phyloP scores from a whole-genome alignment of 2,888 invertebrate genomes.

The Tineola bisselliella region DNA sequence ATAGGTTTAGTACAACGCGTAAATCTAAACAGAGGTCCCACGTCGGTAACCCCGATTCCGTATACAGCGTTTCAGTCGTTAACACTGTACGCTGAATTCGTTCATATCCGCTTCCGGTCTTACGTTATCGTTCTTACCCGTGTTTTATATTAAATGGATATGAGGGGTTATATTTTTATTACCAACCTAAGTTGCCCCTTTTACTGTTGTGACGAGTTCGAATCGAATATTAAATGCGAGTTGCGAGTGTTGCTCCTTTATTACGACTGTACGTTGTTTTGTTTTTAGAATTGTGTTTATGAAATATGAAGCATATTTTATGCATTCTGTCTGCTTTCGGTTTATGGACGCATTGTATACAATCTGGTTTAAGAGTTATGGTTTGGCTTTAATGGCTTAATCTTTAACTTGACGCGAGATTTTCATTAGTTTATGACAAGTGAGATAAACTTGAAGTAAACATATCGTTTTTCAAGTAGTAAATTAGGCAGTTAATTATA shows the following conservation, averaged over 20 bases:
- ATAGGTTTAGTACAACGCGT: too few relatives aligned
- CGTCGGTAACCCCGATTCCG: conserved; percentile 5
- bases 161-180: conserved; percentile 27
- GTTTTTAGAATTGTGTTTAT: conserved; percentile 1
- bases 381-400: not conserved
- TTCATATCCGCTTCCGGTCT: conserved; percentile 43
- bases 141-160: conserved; percentile 17
- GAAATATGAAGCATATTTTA: conserved; percentile 11
- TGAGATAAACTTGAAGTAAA: too few relatives aligned
- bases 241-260: conserved; percentile 12
- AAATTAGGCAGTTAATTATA: too few relatives aligned
- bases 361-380: not conserved
- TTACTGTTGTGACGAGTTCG: conserved; percentile 15
- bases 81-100: conserved; percentile 45
- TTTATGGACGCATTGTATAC: not conserved
- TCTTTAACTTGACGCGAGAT: not conserved
- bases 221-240: conserved; percentile 15
- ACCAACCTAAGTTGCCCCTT: conserved; percentile 20
- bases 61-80: conserved; percentile 34
- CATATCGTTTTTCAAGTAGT: too few relatives aligned
- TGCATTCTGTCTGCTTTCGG: conserved; percentile 6
- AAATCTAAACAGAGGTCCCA: too few relatives aligned
- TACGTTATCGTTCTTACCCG: conserved; percentile 26
- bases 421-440: not conserved
- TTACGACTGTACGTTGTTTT: not conserved